Evolutionary conservation across 2,113 vertebrate species (phyloP), one percentile per base, ranked within the genome.

Genomic region (Nannobrachium achirus): DNA sequence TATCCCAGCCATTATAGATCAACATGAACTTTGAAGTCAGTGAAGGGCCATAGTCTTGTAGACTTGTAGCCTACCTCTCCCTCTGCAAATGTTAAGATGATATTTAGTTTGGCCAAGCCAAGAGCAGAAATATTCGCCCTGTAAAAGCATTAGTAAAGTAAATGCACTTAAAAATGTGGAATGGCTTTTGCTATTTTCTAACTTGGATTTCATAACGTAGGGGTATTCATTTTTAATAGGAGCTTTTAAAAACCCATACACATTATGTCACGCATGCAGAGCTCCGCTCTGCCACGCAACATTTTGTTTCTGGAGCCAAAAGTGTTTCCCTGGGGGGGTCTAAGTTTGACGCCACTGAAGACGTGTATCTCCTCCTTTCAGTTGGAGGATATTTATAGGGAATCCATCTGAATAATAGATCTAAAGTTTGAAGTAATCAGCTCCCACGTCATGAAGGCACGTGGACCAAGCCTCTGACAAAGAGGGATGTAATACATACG

Each of bases 371-470:
- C 64, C 69, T 80, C 67, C 55, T 63, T 71, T 73, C 73, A 88
- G 79, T n/a, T 4, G 49, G 45, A 67, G 46, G 46, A 64, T 90
- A 89, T 90, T 90, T 88, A 89, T 89, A 90, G 84, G 73, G 68
- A 62, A 73, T 74, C 70, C 75, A 46, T 63, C 56, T 91, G 78
- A 91, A 92, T 92, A 85, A 92, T 91, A 89, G 72, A 92, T 90
- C 79, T 75, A 58, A 71, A 80, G 71, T 71, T 80, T 72, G 20
- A 81, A 85, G 76, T 62, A 66, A 46, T 71, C n/a, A 55, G 58
- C 56, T 60, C 38, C 42, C 71, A 63, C 71, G 49, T 75, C 69
- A 77, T 14, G 6, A 44, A 65, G 52, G 6, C 57, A 65, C 78
- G 76, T 83, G 73, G 85, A 88, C 85, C 82, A 89, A 78, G 78